phyloP scores from a whole-genome alignment of 1,140 invertebrate species.

The Drosophila arawakana region DNA sequence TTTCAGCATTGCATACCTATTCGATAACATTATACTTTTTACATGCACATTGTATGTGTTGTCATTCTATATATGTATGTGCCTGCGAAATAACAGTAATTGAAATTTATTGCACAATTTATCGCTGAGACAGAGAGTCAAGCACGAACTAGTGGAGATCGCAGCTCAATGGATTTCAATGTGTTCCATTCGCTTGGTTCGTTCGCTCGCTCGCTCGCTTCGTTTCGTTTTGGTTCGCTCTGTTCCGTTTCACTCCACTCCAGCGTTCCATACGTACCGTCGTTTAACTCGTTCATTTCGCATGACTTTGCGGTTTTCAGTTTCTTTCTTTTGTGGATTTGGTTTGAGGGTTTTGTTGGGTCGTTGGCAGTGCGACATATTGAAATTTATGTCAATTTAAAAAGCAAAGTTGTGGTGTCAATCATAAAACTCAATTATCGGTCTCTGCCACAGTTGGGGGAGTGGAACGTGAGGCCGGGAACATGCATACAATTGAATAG shows the following conservation, averaged over 20 bases:
- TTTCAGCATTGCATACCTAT: neutral
- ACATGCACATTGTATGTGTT: conserved; percentile 20
- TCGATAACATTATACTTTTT: neutral
- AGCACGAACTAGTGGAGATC: conserved; percentile 30
- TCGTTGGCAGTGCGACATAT: conserved; percentile 63
- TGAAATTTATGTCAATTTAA: conserved; percentile 83
- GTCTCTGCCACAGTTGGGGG: conserved; percentile 14
- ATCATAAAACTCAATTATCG: conserved; percentile 83
- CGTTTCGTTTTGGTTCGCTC: neutral
- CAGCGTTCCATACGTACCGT: conserved; percentile 2
- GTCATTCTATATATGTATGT: conserved; percentile 41
- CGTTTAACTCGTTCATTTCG: conserved; percentile 31
- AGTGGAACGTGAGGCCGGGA: neutral
- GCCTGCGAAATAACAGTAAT: conserved; percentile 76
- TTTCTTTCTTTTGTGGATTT: conserved; percentile 32
- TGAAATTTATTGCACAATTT: conserved; percentile 83
- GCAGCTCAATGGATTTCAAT: conserved; percentile 38
- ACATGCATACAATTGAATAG: conserved; percentile 6
- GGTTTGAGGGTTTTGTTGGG: conserved; percentile 52
- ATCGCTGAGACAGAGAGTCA: conserved; percentile 59
- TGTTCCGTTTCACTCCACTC: neutral
- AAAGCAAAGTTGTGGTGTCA: conserved; percentile 83
- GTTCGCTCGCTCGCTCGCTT: neutral
- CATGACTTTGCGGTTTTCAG: conserved; percentile 31
- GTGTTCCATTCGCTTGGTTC: conserved; percentile 14